Percentiles rank a stretch among this genome's conserved stretches.
phyloP scores from a whole-genome alignment of 1,140 invertebrate genomes.

The Micrasema longulum region DNA sequence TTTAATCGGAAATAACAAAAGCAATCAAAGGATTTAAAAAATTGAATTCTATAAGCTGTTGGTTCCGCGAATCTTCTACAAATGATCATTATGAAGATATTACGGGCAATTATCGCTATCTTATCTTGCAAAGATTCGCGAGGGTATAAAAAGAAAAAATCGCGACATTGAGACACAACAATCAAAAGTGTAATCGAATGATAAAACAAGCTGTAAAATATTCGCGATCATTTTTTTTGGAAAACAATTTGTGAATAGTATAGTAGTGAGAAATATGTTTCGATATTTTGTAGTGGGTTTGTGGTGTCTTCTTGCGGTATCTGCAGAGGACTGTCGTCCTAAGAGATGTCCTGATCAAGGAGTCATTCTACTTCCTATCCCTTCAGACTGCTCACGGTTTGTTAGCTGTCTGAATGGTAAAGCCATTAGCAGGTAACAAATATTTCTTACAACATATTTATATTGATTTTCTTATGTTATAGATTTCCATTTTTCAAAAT shows the following conservation, averaged over 20 bases:
- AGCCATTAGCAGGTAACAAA: slow-evolving; percentile 31
- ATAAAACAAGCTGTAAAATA: no score
- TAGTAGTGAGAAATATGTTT: no score
- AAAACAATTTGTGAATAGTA: no score
- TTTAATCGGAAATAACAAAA: no score
- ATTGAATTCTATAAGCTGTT: no score
- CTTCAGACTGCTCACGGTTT: slow-evolving; percentile 29
- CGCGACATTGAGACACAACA: slow-evolving; percentile 9
- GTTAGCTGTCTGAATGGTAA: slow-evolving; percentile 27
- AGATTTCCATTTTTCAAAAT: no score
- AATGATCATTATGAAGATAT: not conserved
- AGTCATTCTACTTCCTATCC: slow-evolving; percentile 2
- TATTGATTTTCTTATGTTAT: no score
- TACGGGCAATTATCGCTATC: slow-evolving; percentile 3
- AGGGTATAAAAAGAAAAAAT: slow-evolving; percentile 32
- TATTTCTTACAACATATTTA: no score
- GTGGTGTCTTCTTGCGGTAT: not conserved
- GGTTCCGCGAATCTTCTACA: slow-evolving; percentile 9
- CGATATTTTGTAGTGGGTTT: not conserved
- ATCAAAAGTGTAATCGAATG: no score
- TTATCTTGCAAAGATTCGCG: slow-evolving; percentile 17
- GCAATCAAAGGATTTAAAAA: no score
- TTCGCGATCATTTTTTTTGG: no score
- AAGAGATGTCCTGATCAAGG: slow-evolving; percentile 6
- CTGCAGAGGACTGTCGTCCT: not conserved